Base-by-base conservation (phyloP, 2,113 vertebrate species). In the Ibidorhyncha struthersii region DNA sequence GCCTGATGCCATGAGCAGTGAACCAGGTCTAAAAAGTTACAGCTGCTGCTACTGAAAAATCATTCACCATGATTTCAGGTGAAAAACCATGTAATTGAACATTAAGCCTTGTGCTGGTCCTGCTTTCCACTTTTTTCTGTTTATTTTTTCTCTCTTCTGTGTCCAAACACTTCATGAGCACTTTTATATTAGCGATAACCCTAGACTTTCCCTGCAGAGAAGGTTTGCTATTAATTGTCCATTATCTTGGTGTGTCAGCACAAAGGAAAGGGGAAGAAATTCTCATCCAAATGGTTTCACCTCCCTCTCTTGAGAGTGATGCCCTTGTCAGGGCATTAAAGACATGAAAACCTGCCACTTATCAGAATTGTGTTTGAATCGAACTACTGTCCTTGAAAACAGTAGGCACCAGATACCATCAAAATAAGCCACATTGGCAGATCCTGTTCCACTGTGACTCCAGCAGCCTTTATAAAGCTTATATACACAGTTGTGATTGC, bases 311-410 rank as follows among this genome's bases (percentile, higher is more conserved):
- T 97, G 98, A 98, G 98, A 98, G 97, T 86, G 97, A 97, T 98
- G 98, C 97, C 98, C 98, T 98, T 98, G 98, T 98, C 98, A 97
- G 97, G 97, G 95, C 97, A 97, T 98, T 97, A 98, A 98, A 98
- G 98, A 98, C 97, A 97, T 52, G 91, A 97, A 98, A 98, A 98
- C 96, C 98, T 98, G 97, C 95, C 97, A 98, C 98, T 98, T 98
- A 98, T 97, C 98, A 98, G 97, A 98, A 98, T 62, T 98, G 97
- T 97, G 96, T 98, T 96, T 98, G 98, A 98, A 98, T 98, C 94
- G 97, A 98, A 98, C 97, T 92, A 88, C 97, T 97, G 98, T 96
- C 98, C 98, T 98, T 98, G 98, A 98, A 97, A 98, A 97, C 94
- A 93, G 96, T 41, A 96, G 97, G 97, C 97, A 97, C 91, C 92